A percentile compares a stretch with the other conserved stretches of the same genome.
These are phyloP conservation scores for Rafetus swinhoei DNA, from an alignment of 2,113 vertebrate species.

Conservation along the genomic window DNA sequence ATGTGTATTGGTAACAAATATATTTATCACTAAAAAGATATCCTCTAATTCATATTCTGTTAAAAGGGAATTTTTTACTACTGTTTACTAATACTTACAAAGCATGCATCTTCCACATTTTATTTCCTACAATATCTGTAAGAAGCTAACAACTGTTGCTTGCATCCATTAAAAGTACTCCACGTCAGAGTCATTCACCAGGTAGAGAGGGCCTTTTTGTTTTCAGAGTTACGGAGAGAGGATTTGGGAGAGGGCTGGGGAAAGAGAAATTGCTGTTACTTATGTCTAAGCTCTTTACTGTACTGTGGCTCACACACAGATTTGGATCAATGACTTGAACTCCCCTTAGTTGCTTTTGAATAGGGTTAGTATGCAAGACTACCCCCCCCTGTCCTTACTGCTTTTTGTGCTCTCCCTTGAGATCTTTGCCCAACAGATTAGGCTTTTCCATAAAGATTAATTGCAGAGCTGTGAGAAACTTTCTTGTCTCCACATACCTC, in stretches of 20 bases:
- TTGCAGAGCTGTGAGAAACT: not conserved
- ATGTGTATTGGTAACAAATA: not conserved
- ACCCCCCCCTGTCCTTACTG: not conserved
- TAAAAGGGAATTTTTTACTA: not conserved
- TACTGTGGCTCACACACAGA: not conserved
- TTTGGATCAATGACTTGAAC: not conserved
- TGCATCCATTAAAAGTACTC: not conserved
- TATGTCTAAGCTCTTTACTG: not conserved
- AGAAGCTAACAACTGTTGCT: not conserved
- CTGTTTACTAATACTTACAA: not conserved
- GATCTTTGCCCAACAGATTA: not conserved
- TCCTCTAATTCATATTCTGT: not conserved
- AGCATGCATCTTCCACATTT: fast-evolving
- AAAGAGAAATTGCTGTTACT: fast-evolving
- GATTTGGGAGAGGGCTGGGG: not conserved
- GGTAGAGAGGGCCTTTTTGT: not conserved
- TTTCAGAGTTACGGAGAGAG: not conserved
- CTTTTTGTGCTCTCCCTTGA: not conserved
- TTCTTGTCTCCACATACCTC: not conserved
- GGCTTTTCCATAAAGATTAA: not conserved
- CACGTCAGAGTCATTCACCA: not conserved
- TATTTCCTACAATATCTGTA: not conserved
- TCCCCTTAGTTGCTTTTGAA: not conserved
- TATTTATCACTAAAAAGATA: fast-evolving
- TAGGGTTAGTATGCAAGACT: not conserved